Evolutionary conservation across 2,797 vertebrate genomes (phyloP).

Genomic region (Myioborus melanocephalus): DNA sequence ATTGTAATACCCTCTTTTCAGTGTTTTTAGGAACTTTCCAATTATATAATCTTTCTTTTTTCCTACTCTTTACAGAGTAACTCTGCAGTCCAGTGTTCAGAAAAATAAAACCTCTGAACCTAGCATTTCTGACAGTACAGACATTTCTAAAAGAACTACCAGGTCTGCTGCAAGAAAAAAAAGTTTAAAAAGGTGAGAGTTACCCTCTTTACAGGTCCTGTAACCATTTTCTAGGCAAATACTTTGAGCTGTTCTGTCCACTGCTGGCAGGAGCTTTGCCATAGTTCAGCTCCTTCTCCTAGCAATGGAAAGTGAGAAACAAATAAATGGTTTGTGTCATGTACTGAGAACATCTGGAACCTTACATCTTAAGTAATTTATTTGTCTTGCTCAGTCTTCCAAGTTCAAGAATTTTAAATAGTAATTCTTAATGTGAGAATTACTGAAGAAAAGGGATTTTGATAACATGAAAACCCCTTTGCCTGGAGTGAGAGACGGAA

Average conservation of each 20-base stretch:
- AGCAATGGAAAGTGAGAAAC: background rate
- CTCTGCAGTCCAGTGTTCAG: conserved; percentile 88
- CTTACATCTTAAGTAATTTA: background rate
- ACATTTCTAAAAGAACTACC: conserved; percentile 88
- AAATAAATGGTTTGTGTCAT: background rate
- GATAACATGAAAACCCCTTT: background rate
- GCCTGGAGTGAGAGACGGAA: background rate
- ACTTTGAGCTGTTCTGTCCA: background rate
- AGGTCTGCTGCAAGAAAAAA: conserved; percentile 88
- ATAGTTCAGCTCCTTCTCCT: background rate
- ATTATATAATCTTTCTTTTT: conserved; percentile 72
- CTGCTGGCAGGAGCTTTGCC: background rate
- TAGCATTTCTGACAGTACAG: conserved; percentile 83
- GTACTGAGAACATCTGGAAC: background rate
- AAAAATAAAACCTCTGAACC: conserved; percentile 84
- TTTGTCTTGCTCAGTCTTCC: background rate
- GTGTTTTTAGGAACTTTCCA: conserved; percentile 41
- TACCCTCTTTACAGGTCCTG: conserved; percentile 41
- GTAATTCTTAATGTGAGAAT: background rate
- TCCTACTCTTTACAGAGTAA: conserved; percentile 83
- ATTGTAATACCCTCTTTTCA: conserved; percentile 24
- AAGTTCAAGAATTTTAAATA: background rate
- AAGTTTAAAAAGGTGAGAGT: conserved; percentile 86
- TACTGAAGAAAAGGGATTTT: background rate
- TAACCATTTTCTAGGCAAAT: background rate